Base-by-base conservation (phyloP, 1,140 invertebrate species). In the Cherax quadricarinatus region DNA sequence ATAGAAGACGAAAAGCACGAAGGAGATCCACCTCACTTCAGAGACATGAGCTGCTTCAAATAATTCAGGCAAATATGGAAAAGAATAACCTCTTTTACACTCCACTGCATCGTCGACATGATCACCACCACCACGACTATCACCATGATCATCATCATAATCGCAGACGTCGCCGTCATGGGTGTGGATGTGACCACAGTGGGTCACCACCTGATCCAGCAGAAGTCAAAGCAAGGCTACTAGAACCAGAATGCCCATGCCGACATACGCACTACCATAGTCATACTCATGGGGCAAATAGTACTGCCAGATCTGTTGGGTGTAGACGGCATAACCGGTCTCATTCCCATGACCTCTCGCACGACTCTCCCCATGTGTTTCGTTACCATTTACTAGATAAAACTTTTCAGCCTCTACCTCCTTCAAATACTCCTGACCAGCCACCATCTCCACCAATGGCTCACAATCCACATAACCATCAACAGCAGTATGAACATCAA, bases 1-100 rank as follows among this genome's bases (percentile, higher is more conserved):
- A 79, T 79, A 86, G 41, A 62, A 93, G 62, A 60, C 82, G 85
- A 57, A 79, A 18, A 93, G 92, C 80, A 87, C 92, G 53, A 88
- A 93, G 73, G 90, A 91, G 85, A 12, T 86, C 85, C 24, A 93
- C 90, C 4, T 89, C 87, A 89, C 95, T 97, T 93, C 97, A 98
- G 94, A 96, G 97, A 93, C 97, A 97, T 94, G 97, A 98, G 95
- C 96, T 98, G 93, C 96, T 98, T 87, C 97, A 98, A 95, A 97
- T 98, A 93, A 97, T 98, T 94, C 97, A 98, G 95, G 97, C 97
- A 89, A 98, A 98, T 95, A 98, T 98, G 97, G 97, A 98, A 95
- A 97, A 98, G 95, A 98, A 98, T 95, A 97, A 98, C 95, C 95
- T 97, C 95, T 97, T 96, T 94, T 94, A 92, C 81, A 89, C 88